Evolutionary conservation across 2,797 vertebrate species (phyloP), one percentile per base, ranked within the genome.

Genomic region (Characodon lateralis): DNA sequence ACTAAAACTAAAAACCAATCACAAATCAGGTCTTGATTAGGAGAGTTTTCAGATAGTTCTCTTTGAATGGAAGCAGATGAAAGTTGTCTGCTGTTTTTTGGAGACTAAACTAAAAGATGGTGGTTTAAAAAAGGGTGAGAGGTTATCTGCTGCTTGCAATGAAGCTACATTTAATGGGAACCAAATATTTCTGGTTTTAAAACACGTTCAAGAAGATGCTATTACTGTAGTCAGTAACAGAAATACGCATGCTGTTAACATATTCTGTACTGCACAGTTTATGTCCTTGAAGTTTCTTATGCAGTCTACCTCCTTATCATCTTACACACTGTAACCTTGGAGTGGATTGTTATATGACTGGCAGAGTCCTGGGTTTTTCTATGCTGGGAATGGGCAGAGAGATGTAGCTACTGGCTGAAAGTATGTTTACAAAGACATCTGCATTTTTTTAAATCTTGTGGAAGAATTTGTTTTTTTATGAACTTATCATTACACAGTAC

Each of bases 291-390:
- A 16, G 16, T 75, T 72, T 4, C 70, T 71, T 68, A 56, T 59
- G 35, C 56, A 71, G 20, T 61, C 48, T 20, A 1, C 6, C 4
- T 56, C 46, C 26, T 24, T 77, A n/a, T 73, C 53, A 35, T 22
- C 28, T 55, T 73, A 53, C 26, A 70, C 53, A 41, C 28, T 51
- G 72, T 41, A 70, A 58, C 53, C 51, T 69, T 78, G 50, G 48
- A 13, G 51, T 50, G 39, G 39, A 28, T 50, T 48, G n/a, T 66
- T 68, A 35, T 46, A 55, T 39, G 59, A 39, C 70, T 31, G 12
- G 18, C 20, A 20, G 16, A 53, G 12, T 50, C 22, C 39, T 28
- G 20, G 56, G 51, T 72, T 59, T 51, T 81, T 20, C 41, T 14
- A 26, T 43, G 5, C 22, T 20, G 28, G 6, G 50, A 74, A 65